Conservation (phyloP, 2,113 vertebrate genomes). For the Todiramphus chloris region DNA sequence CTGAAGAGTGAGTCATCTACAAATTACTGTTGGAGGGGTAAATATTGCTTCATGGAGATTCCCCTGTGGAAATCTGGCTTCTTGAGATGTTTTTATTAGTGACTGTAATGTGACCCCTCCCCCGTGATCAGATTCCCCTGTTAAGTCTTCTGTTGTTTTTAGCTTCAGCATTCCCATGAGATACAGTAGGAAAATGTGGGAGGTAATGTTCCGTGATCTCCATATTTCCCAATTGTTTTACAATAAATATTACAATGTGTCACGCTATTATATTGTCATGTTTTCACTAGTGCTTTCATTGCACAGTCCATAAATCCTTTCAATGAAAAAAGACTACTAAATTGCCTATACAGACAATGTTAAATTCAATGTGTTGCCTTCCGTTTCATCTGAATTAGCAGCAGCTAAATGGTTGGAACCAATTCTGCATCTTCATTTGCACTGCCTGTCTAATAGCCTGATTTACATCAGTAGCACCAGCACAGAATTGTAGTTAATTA, state of each 20-base stretch:
- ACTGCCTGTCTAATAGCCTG: slow-evolving; percentile 42
- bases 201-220: slow-evolving; percentile 23
- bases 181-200: neutral
- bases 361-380: slow-evolving; percentile 35
- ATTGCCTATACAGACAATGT: neutral
- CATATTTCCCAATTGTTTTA: slow-evolving; percentile 19
- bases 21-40: neutral
- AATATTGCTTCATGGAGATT: neutral
- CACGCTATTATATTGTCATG: slow-evolving; percentile 6
- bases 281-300: slow-evolving; percentile 45
- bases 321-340: slow-evolving; percentile 11
- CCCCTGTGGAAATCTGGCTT: neutral
- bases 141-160: neutral
- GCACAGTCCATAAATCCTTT: slow-evolving; percentile 60
- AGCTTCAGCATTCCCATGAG: neutral
- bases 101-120: neutral
- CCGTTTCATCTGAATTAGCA: slow-evolving; percentile 47
- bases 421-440: slow-evolving; percentile 39
- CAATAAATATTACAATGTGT: neutral
- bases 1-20: neutral
- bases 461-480: slow-evolving; percentile 49
- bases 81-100: neutral
- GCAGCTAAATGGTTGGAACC: slow-evolving; percentile 42
- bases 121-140: neutral
- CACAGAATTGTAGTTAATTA: slow-evolving; percentile 57